phyloP scores from a whole-genome alignment of 2,797 vertebrate species.

The Smutsia gigantea region DNA sequence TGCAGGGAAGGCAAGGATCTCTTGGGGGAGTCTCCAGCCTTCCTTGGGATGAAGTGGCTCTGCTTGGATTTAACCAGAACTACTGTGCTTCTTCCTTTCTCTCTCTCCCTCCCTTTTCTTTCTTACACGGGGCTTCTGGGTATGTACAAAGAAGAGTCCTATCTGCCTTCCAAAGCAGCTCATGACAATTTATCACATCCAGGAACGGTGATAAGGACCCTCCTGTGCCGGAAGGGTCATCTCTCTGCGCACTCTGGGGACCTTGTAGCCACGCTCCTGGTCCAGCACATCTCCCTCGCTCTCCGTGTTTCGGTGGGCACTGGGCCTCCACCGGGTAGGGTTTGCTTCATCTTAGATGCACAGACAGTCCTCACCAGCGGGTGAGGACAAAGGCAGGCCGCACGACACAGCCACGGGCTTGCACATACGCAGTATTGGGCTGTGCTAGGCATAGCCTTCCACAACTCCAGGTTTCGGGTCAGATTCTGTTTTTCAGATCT shows the following conservation, averaged over 20 bases:
- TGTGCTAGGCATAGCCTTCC: background rate
- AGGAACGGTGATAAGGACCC: background rate
- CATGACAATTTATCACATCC: too few relatives aligned
- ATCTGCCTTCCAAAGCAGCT: background rate
- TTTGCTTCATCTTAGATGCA: background rate
- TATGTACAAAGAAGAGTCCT: background rate
- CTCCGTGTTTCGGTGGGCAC: background rate
- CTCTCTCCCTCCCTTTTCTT: too few relatives aligned
- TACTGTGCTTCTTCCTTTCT: rapidly evolving
- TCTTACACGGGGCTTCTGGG: background rate
- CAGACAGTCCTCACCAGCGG: background rate
- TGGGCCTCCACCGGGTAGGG: background rate
- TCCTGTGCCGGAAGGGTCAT: background rate
- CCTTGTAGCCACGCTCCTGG: background rate
- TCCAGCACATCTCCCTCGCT: background rate
- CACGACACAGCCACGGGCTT: background rate
- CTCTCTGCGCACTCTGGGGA: background rate
- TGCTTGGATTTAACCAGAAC: background rate
- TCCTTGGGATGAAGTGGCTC: background rate
- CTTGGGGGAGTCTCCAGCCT: background rate
- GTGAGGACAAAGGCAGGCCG: background rate
- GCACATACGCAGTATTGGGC: too few relatives aligned
- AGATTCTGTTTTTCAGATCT: background rate
- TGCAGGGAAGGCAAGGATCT: background rate
- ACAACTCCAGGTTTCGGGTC: background rate